phyloP scores from a whole-genome alignment of 2,888 invertebrate genomes.

The Quadriops clusia region DNA sequence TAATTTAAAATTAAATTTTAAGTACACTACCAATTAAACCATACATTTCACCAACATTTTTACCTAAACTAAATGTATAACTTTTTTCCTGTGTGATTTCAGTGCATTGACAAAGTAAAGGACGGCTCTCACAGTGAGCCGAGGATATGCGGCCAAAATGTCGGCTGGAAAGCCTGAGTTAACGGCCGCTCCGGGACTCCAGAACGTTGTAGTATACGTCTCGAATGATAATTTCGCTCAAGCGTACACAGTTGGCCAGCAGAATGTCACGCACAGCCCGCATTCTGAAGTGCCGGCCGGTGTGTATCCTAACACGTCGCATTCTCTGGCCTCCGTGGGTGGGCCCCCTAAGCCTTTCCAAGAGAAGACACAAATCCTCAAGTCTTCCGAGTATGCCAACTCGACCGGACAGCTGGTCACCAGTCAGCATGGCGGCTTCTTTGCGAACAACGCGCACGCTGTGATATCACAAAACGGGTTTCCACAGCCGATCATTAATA shows the following conservation, averaged over 20 bases:
- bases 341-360: constrained; percentile 23
- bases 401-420: constrained; percentile 18
- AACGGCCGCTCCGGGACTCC: constrained; percentile 42
- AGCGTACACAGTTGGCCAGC: constrained; percentile 40
- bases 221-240: constrained; percentile 45
- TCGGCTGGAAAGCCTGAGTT: constrained; percentile 70
- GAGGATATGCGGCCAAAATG: constrained; percentile 67
- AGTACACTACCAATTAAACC: too few species aligned
- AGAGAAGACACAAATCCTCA: constrained; percentile 21
- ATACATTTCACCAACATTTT: too few species aligned
- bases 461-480: constrained; percentile 33
- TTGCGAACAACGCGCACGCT: constrained; percentile 20
- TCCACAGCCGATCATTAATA: constrained; percentile 24
- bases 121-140: constrained; percentile 41
- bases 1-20: too few species aligned
- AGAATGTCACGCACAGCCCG: constrained; percentile 31
- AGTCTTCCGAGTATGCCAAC: constrained; percentile 21
- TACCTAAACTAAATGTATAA: constrained; percentile 2
- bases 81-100: constrained; percentile 19
- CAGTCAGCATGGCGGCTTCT: constrained; percentile 14
- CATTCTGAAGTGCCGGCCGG: constrained; percentile 34
- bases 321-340: constrained; percentile 31
- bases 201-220: constrained; percentile 46
- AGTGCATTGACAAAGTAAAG: constrained; percentile 33
- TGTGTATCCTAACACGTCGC: constrained; percentile 25